These are phyloP conservation scores for Odontomyia ornata DNA, from an alignment of 2,888 invertebrate genomes.

Conservation along the genomic window DNA sequence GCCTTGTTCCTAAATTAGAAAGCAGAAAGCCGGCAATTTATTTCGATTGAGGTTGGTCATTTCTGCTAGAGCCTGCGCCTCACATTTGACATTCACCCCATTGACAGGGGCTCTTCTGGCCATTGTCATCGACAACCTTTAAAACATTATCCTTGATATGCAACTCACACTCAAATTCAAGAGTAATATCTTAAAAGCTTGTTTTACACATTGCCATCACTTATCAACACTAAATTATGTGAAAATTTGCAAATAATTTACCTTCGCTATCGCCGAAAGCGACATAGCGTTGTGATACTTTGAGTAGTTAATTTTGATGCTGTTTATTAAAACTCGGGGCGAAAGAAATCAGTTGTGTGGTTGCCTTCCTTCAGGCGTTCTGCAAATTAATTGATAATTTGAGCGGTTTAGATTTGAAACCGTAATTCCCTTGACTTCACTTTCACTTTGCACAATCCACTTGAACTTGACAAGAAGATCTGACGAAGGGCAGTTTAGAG, in stretches of 20 bases:
- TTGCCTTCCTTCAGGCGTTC: slow-evolving; percentile 36
- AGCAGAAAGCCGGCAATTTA: slow-evolving; percentile 27
- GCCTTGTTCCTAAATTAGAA: neutral
- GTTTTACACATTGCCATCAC: neutral
- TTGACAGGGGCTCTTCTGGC: neutral
- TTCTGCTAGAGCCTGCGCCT: slow-evolving; percentile 35
- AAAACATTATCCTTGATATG: neutral
- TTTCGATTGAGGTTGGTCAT: slow-evolving; percentile 39
- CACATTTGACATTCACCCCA: slow-evolving; percentile 5
- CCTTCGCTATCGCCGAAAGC: slow-evolving; percentile 72
- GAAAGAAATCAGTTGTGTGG: neutral
- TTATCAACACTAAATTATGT: neutral
- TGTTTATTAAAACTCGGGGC: slow-evolving; percentile 54
- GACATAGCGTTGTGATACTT: slow-evolving; percentile 73
- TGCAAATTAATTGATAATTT: neutral
- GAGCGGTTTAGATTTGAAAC: slow-evolving; percentile 2
- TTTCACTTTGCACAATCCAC: slow-evolving; percentile 10
- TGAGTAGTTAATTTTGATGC: slow-evolving; percentile 72
- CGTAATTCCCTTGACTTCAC: neutral
- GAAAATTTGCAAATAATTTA: slow-evolving; percentile 58
- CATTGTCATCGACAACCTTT: neutral
- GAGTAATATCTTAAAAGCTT: neutral
- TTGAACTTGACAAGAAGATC: neutral
- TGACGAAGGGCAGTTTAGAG: slow-evolving; percentile 17
- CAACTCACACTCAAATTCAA: neutral